Conservation (phyloP, 2,113 vertebrate genomes). For the Neotoma lepida region DNA sequence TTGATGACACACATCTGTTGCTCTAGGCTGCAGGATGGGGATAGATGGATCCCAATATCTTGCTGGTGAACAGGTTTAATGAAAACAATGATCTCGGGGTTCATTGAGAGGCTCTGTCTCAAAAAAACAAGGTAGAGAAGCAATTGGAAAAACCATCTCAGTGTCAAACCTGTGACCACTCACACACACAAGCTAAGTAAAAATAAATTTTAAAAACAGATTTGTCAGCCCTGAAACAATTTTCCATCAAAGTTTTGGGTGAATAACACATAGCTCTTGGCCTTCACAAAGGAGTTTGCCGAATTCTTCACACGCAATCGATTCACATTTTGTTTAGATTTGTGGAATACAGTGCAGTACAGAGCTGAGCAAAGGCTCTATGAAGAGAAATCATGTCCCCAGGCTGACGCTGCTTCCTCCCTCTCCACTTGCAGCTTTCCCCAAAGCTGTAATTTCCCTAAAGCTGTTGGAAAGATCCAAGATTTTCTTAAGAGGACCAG, state of each 20-base stretch:
- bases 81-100: neutral
- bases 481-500: neutral
- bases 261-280: fast-evolving
- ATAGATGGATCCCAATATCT: neutral
- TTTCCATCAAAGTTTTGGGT: neutral
- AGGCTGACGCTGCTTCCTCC: neutral
- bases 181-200: neutral
- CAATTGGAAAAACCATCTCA: neutral
- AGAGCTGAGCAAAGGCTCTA: neutral
- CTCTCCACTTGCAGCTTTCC: neutral
- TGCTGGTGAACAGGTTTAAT: neutral
- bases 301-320: neutral
- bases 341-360: neutral
- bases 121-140: neutral
- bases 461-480: neutral
- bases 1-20: neutral
- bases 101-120: neutral
- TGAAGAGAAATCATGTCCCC: no score
- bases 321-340: neutral
- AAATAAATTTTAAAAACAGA: neutral
- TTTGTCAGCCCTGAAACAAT: neutral
- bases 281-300: neutral
- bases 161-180: neutral
- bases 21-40: neutral
- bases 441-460: neutral